Base-by-base conservation (phyloP, 2,113 vertebrate genomes). In the Rhodinocichla rosea region DNA sequence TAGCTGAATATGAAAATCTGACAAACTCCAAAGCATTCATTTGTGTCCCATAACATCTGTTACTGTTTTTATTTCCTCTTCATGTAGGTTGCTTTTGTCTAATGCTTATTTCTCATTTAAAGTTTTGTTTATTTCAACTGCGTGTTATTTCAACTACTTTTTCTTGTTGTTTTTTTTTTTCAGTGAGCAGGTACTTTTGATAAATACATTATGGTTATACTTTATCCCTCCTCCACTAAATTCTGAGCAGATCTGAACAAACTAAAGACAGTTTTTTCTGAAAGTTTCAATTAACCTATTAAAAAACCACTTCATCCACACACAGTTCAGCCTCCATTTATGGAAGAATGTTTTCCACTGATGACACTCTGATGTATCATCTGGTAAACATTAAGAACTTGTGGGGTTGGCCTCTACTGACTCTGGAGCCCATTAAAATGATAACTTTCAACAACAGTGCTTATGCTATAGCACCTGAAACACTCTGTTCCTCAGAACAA, bases 31-130 rank as follows among this genome's bases (percentile, higher is more conserved):
- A 76, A 85, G 70, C 49, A 83, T 68, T 73, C 1, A 85, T 83
- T 65, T 83, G 15, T 86, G 68, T 93, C 94, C 76, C 90, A 53
- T 70, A 92, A 57, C 85, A 92, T 67, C 79, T 86, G 85, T 53
- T 78, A 60, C 0, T 90, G 85, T 57, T 96, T 93, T 85, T 83
- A 73, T 93, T 94, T 94, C 20, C 63, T 67, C 35, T 74, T 83
- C 50, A 70, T 39, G 63, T 88, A 85, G 27, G 33, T 32, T 85
- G 37, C 11, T 92, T 90, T 90, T 74, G 32, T 57, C 42, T 74
- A 82, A 80, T 1, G 5, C 47, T 84, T 75, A 68, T 42, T 83
- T 21, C 17, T 92, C 27, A 86, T 88, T 65, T 47, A 74, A 73
- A 79, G 56, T 76, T 56, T 53, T 64, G 27, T 87, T 94, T 94